These are phyloP conservation scores for Cantharis nigra DNA, from an alignment of 2,888 invertebrate genomes.

Conservation along the genomic window DNA sequence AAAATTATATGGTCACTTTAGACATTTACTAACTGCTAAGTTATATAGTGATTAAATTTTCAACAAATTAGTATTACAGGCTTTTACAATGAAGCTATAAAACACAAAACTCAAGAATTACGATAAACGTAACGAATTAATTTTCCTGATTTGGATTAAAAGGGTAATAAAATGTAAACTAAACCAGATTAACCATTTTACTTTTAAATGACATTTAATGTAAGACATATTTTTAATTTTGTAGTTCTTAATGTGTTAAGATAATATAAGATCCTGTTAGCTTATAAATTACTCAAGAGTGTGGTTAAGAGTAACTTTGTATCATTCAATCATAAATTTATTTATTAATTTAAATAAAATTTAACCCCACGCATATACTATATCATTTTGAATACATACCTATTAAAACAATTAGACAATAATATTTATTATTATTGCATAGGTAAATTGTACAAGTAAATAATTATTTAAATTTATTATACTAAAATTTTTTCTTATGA, in stretches of 20 bases:
- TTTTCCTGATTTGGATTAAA: slow-evolving; percentile 46
- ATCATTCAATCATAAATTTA: not conserved
- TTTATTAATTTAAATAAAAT: not conserved
- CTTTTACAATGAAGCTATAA: slow-evolving; percentile 43
- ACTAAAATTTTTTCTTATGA: not conserved
- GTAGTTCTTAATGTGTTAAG: not conserved
- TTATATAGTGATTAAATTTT: slow-evolving; percentile 12
- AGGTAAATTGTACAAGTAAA: not conserved
- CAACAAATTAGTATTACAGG: slow-evolving; percentile 38
- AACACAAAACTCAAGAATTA: slow-evolving; percentile 41
- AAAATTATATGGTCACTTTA: not conserved
- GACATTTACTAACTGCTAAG: not conserved
- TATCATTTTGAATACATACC: not conserved
- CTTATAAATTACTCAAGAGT: not conserved
- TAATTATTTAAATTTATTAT: not conserved
- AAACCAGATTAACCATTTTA: slow-evolving; percentile 6
- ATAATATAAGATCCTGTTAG: not conserved
- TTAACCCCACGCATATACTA: not conserved
- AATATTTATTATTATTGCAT: not conserved
- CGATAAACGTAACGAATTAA: slow-evolving; percentile 40
- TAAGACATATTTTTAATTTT: not conserved
- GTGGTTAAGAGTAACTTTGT: not conserved
- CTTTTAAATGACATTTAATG: slow-evolving; percentile 1
- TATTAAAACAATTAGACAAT: not conserved
- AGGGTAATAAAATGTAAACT: slow-evolving; percentile 46